These are phyloP conservation scores for Ctenoplectra terminalis DNA, from an alignment of 1,140 invertebrate species.

Conservation along the genomic window DNA sequence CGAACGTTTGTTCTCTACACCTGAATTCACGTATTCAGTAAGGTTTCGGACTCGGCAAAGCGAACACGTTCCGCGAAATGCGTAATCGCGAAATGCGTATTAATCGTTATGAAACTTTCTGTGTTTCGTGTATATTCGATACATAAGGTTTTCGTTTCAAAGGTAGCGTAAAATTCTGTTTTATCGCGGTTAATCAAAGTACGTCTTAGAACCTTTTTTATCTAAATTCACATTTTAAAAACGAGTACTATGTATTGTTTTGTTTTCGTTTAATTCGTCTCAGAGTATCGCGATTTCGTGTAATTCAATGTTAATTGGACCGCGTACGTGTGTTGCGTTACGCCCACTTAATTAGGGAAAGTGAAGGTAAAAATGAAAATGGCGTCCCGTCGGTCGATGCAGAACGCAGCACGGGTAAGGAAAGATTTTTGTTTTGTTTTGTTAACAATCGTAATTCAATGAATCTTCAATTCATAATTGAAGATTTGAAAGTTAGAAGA, in stretches of 20 bases:
- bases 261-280: neutral
- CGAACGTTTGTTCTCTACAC: neutral
- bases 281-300: neutral
- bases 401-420: no score
- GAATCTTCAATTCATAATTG: no score
- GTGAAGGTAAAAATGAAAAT: neutral
- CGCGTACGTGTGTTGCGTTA: neutral
- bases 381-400: no score
- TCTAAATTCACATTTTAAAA: neutral
- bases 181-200: no score
- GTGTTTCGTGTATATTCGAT: no score
- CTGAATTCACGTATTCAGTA: neutral
- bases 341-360: constrained; percentile 11
- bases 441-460: neutral
- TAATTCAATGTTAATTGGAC: constrained; percentile 22
- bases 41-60: neutral
- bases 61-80: neutral
- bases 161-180: no score
- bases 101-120: no score
- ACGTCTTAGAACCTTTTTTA: no score
- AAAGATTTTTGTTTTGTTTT: neutral
- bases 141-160: no score
- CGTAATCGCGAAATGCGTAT: no score
- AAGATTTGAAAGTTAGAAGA: no score
- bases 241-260: neutral